A percentile compares a stretch with the other conserved stretches of the same genome.
phyloP scores from a whole-genome alignment of 1,140 invertebrate genomes.

The Xylocopa sonorina region DNA sequence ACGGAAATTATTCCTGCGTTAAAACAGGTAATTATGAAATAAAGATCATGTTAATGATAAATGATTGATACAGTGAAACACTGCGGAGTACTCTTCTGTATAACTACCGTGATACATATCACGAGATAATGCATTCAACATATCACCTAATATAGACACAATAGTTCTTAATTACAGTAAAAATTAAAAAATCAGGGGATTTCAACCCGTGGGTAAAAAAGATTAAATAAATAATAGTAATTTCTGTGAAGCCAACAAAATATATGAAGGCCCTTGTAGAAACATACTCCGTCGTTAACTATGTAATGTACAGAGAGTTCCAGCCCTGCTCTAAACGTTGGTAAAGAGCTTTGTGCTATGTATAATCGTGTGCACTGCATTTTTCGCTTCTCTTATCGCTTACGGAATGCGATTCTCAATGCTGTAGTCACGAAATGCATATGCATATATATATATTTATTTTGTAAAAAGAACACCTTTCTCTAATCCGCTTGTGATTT shows the following conservation, averaged over 20 bases:
- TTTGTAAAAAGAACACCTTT: neutral
- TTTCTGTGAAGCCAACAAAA: conserved; percentile 53
- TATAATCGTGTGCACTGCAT: conserved; percentile 80
- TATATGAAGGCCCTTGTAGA: conserved; percentile 61
- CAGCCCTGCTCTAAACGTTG: conserved; percentile 71
- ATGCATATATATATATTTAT: neutral
- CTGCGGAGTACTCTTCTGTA: conserved; percentile 65
- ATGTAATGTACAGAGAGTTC: conserved; percentile 72
- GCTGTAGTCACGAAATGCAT: conserved; percentile 26
- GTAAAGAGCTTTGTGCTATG: conserved; percentile 80
- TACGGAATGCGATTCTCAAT: conserved; percentile 73
- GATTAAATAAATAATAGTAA: conserved; percentile 67
- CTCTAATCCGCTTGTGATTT: neutral
- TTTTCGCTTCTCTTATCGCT: conserved; percentile 67
- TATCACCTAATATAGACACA: conserved; percentile 55
- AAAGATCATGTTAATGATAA: neutral
- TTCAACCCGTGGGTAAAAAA: conserved; percentile 57
- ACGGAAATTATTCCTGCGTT: conserved; percentile 37
- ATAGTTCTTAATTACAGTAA: conserved; percentile 67
- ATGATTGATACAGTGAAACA: conserved; percentile 1
- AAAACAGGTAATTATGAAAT: conserved; percentile 1
- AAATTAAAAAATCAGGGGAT: conserved; percentile 68
- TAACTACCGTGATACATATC: conserved; percentile 70
- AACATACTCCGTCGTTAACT: conserved; percentile 68
- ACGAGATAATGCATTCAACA: conserved; percentile 65